Evolutionary conservation across 2,888 invertebrate species (phyloP), one percentile per base, ranked within the genome.

Genomic region (Phlogophora meticulosa): DNA sequence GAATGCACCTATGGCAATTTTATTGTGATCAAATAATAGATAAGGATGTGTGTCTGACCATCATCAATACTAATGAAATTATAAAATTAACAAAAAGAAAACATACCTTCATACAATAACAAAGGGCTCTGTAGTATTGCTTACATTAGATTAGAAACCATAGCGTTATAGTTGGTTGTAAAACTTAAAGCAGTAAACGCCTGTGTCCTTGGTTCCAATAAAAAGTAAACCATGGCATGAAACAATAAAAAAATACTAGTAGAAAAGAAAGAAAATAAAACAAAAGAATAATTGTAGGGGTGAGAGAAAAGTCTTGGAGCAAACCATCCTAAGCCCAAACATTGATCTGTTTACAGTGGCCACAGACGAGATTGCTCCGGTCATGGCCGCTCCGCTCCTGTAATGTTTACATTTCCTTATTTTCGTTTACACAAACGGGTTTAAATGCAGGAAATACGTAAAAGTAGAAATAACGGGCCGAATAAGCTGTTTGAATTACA

Each of bases 281-380:
- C 22, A 22, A 52, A 28, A 34, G 4, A 48, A 51, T 67, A 43
- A 28, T 13, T 53, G 57, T 22, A 46, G 46, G 49, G 17, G 15
- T 62, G 20, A 10, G 45, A 62, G 51, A 34, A 55, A 53, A 58
- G 28, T 46, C 24, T n/a, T 45, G 17, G 38, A 24, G 11, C 17
- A 42, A 67, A 45, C 10, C 49, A 34, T 34, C n/a, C 36, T 28
- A 40, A 49, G 3, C 17, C 45, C 22, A 36, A 62, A 36, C 62
- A 72, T 72, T 69, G 66, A 78, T 75, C 67, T 78, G 69, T 80
- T 75, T 69, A 72, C 66, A 49, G 34, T 49, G 11, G 49, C 45
- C 36, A 36, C 59, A 52, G 24, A 40, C 34, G 36, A 51, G 36
- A 61, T 43, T 42, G 38, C 43, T 17, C 42, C 52, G 58, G 70